Conservation (phyloP, 1,140 invertebrate species). For the Pantala flavescens region DNA sequence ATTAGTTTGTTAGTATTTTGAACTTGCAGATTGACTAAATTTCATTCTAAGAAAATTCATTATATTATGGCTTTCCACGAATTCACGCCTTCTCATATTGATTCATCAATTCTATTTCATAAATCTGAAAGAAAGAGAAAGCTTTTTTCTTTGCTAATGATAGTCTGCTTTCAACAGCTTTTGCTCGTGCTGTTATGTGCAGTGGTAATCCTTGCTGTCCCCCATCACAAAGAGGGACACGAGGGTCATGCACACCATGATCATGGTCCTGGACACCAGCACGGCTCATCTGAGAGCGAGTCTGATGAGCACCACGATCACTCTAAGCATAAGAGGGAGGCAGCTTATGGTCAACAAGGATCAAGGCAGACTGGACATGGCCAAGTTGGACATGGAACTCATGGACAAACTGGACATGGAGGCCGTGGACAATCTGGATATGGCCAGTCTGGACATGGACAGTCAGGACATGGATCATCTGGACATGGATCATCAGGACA, state of each 20-base stretch:
- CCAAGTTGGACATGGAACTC: background rate
- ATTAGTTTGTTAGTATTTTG: no score
- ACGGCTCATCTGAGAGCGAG: background rate
- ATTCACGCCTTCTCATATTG: no score
- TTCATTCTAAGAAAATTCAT: no score
- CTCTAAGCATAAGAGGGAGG: background rate
- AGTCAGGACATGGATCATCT: background rate
- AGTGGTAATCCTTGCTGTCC: background rate
- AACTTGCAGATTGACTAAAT: no score
- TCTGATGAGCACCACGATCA: background rate
- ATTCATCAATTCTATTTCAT: no score
- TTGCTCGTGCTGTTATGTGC: background rate
- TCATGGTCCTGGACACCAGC: no score
- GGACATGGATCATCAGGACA: background rate
- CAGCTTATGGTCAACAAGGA: background rate
- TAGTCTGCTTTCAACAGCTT: background rate
- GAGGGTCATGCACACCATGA: background rate
- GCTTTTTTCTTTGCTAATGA: no score
- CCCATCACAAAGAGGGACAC: background rate
- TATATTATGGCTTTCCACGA: no score
- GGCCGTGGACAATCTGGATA: background rate
- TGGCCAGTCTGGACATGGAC: background rate
- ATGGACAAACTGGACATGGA: background rate
- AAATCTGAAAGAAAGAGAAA: no score
- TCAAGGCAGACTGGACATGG: background rate